Evolutionary conservation across 2,113 vertebrate genomes (phyloP), one percentile per base, ranked within the genome.

Genomic region (Reinhardtius hippoglossoides): DNA sequence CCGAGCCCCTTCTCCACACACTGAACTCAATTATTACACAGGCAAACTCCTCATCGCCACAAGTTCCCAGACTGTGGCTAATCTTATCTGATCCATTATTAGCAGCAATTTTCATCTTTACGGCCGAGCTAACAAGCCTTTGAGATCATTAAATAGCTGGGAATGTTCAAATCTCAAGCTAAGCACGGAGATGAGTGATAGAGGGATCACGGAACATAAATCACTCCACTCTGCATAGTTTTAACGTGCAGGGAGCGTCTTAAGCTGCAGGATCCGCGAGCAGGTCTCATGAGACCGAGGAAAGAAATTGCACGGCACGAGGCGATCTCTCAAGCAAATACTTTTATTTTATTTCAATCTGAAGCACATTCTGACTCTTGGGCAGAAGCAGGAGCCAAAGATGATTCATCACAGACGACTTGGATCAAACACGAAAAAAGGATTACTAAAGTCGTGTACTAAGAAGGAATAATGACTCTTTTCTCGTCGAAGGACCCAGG

Each of bases 31-130:
- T 80, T 84, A 89, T 85, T 64, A 81, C 77, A 21, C 68, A 81
- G 67, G 71, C 77, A 26, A 68, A 77, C 74, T 83, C 76, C 78
- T 76, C 84, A 76, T 81, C 78, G 71, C 23, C 67, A 56, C 67
- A 63, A 86, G 81, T 86, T 82, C 85, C 84, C 78, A 1, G 64
- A 69, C 77, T 78, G 77, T 76, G 74, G 82, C 87, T 92, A 91
- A 93, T 94, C 90, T 90, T 82, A 91, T 91, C 87, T 85, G 87
- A 91, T 91, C 73, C 37, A 67, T 87, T 93, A 92, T 91, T 91
- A 90, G 84, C 71, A 40, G 79, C 76, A 86, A 84, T 85, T 88
- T 91, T 91, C 87, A 92, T 90, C 90, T 92, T 85, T 82, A 86
- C 66, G 77, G 59, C 82, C 74, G 63, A 64, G 77, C 88, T 89